phyloP scores from a whole-genome alignment of 1,140 invertebrate species.

The Solenopsis fugax region DNA sequence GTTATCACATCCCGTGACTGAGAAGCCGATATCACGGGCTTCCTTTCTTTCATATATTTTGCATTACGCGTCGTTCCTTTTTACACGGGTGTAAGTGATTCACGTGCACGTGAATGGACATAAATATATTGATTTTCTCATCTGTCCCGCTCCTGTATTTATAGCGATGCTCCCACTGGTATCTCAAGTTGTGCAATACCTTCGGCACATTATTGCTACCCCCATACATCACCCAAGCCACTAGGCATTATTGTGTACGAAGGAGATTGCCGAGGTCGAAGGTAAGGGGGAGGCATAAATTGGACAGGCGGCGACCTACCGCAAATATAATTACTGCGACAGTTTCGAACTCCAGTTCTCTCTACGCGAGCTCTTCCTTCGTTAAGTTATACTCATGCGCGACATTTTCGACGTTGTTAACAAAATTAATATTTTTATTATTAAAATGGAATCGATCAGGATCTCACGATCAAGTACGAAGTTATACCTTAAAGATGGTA shows the following conservation, averaged over 20 bases:
- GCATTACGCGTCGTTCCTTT: not conserved
- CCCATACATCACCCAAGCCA: not conserved
- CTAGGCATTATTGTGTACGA: constrained; percentile 1
- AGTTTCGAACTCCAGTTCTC: not conserved
- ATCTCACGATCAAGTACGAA: not conserved
- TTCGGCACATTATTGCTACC: constrained; percentile 9
- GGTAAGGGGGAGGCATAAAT: not conserved
- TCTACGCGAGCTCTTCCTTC: not conserved
- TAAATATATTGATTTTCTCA: constrained; percentile 55
- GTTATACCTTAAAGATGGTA: not conserved
- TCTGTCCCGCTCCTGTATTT: not conserved
- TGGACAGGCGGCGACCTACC: no score
- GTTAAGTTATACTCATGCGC: no score
- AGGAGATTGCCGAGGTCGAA: not conserved
- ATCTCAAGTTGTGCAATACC: constrained; percentile 49
- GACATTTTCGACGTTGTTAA: no score
- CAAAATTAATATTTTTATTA: not conserved
- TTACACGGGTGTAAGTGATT: not conserved
- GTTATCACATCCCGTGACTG: not conserved
- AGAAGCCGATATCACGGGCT: not conserved
- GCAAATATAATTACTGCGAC: constrained; percentile 36
- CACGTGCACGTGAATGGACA: constrained; percentile 32
- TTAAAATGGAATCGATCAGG: not conserved
- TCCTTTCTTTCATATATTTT: not conserved
- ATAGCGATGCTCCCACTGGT: constrained; percentile 5